Percentiles rank a stretch among this genome's conserved stretches.
These are phyloP conservation scores for Netelia melanura DNA, from an alignment of 2,888 invertebrate genomes.

Conservation along the genomic window DNA sequence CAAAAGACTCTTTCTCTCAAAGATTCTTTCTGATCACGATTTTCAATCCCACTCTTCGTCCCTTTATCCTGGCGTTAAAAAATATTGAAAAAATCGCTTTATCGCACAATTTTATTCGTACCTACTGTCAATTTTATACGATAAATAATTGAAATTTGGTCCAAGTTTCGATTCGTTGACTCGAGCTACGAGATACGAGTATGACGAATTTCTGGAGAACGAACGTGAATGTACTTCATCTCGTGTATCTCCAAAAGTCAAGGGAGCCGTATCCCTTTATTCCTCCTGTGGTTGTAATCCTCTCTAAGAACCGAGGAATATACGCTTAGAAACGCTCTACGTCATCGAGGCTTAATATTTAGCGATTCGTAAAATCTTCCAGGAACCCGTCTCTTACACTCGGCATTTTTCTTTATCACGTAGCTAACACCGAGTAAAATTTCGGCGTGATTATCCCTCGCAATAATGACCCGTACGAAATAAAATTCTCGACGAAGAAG, in stretches of 20 bases:
- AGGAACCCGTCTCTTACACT: background rate
- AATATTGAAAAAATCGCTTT: too few relatives aligned
- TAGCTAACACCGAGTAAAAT: background rate
- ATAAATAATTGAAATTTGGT: too few relatives aligned
- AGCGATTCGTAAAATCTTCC: conserved; percentile 10
- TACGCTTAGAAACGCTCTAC: conserved; percentile 15
- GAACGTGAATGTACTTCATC: background rate
- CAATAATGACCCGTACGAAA: background rate
- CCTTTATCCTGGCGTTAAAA: too few relatives aligned
- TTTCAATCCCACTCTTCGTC: too few relatives aligned
- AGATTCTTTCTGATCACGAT: too few relatives aligned
- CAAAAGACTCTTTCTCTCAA: too few relatives aligned
- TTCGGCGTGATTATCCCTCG: conserved; percentile 3
- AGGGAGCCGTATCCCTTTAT: background rate
- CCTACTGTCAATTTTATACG: too few relatives aligned
- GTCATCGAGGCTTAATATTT: conserved; percentile 3
- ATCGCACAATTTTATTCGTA: too few relatives aligned
- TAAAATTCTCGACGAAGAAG: background rate
- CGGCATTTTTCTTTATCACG: background rate
- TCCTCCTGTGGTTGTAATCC: conserved; percentile 28
- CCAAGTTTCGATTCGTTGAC: background rate
- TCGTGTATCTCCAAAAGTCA: conserved; percentile 17
- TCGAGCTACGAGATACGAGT: background rate
- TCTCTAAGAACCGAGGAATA: conserved; percentile 27
- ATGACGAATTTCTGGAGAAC: conserved; percentile 13